Evolutionary conservation across 23 tunicate species (phyloP), one percentile per base, ranked within the genome.

Genomic region (Botrylloides violaceus): DNA sequence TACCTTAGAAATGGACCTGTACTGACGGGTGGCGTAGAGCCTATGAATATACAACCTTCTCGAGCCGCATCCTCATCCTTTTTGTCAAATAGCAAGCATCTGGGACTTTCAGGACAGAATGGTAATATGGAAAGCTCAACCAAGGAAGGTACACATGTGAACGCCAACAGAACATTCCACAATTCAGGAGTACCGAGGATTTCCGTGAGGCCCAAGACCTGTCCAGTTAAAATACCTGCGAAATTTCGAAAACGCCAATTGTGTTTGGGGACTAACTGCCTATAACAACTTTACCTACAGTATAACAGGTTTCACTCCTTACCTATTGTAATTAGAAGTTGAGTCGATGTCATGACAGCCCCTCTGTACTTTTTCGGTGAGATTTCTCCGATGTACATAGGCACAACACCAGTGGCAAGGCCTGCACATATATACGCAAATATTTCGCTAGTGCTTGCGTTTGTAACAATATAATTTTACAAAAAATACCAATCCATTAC

Each of bases 331-430:
- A 95, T 87, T 3, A 70, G 43, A 3, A 95, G 76, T 58, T 95
- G 99, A 39, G 53, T 59, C 20, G 79, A 60, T 3, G 83, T 95
- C 18, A 88, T 89, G 25, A 87, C 62, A 3, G 72, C 90, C 3
- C 99, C 99, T 58, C 99, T 70, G 28, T 80, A 59, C 4, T 43
- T 43, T 39, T 82, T 78, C 0, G 99, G 88, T 6, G 96, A 78
- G 0, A 95, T 95, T 79, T 95, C 99, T 6, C 84, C 85, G 33
- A 77, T 71, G 50, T 95, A 95, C 71, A 95, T 65, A 9, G 99
- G 99, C 21, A 90, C 95, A 43, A 95, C 71, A 9, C 95, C 94
- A 24, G 96, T 95, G 3, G 99, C 96, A 47, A 95, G 43, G 19
- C 99, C 99, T 90, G 59, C 4, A 39, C n/a, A n/a, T n/a, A n/a